Base-by-base conservation (phyloP, 2,113 vertebrate genomes). In the Hymenochirus boettgeri region DNA sequence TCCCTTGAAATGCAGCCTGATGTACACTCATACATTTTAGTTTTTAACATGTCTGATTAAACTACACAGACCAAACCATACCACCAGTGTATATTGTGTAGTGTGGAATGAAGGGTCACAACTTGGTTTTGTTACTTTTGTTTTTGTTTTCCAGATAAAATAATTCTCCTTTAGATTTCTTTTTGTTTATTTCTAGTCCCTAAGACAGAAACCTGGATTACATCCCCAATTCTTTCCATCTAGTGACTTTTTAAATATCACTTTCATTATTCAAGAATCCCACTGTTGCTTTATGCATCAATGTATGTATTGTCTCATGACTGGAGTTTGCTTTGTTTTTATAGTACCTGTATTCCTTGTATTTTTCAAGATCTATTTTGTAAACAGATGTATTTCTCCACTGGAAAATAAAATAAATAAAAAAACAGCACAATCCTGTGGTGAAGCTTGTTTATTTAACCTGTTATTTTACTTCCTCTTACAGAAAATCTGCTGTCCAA, bases 291-390 rank as follows among this genome's bases (percentile, higher is more conserved):
- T 90, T 82, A n/a, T 86, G 88, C 88, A 90, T 88, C n/a, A 86
- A 87, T 88, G 86, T 90, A 84, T 69, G 86, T 88, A 87, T 87
- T 83, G 86, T 88, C 87, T 84, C 83, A 87, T 89, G 86, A 89
- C 84, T 87, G 87, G 86, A 88, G 87, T 89, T 86, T 88, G 87
- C 86, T 90, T 89, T 89, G 86, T 90, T 90, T n/a, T 90, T 89
- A 87, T 90, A 90, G 88, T 89, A 85, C 83, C 87, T 87, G 88
- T 89, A 87, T 85, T 89, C 86, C 88, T 90, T 89, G 88, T 89
- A 90, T 89, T 90, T 90, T 89, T 89, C 88, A 89, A 86, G 84
- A 89, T 86, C 88, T 89, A 90, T 90, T 90, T 90, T 90, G 88
- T 90, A 90, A 89, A 89, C 86, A 89, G 87, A 90, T 88, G 88